Base-by-base conservation (phyloP, 2,113 vertebrate species). In the Austrofundulus limnaeus region DNA sequence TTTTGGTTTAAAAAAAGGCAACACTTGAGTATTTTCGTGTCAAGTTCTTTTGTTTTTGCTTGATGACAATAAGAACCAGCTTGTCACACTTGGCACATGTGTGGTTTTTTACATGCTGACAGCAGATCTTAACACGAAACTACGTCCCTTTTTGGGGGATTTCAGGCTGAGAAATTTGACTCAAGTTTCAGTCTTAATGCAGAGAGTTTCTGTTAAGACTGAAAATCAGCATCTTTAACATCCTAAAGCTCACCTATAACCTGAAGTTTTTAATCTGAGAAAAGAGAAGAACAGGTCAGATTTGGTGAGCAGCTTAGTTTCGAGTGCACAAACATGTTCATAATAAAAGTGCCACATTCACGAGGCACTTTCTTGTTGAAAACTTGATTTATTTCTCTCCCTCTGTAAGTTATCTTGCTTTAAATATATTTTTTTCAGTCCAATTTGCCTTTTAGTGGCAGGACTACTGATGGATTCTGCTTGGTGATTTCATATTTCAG, bases 141-240 rank as follows among this genome's bases (percentile, higher is more conserved):
- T n/a, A n/a, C n/a, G n/a, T n/a, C 31, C 31, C 8, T 9, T 8
- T 34, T 8, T 34, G n/a, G n/a, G n/a, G 31, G 31, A 34, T 34
- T 34, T 34, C 4, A n/a, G n/a, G n/a, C n/a, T n/a, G 2, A 15
- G 14, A 14, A 14, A 24, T 51, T 37, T 25, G 39, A 23, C 7
- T 61, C 2, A 21, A 25, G 39, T 31, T 49, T 31, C 11, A 51
- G 37, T 17, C 23, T 13, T 41, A 10, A 10, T 41, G 8, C 25
- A 37, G 25, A 3, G 34, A 57, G 49, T 20, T 46, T 65, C 20
- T 49, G 15, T 63, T 63, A 31, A 64, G 20, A 76, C 77, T n/a
- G 77, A 81, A n/a, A 38, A 38, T 75, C 69, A 64, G 49, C 57
- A 63, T 61, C 21, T 58, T 54, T 38, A 57, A 69, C 49, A 19